A percentile compares a stretch with the other conserved stretches of the same genome.
Evolutionary conservation across 2,113 vertebrate genomes (phyloP).

Genomic region (Noctilio leporinus): DNA sequence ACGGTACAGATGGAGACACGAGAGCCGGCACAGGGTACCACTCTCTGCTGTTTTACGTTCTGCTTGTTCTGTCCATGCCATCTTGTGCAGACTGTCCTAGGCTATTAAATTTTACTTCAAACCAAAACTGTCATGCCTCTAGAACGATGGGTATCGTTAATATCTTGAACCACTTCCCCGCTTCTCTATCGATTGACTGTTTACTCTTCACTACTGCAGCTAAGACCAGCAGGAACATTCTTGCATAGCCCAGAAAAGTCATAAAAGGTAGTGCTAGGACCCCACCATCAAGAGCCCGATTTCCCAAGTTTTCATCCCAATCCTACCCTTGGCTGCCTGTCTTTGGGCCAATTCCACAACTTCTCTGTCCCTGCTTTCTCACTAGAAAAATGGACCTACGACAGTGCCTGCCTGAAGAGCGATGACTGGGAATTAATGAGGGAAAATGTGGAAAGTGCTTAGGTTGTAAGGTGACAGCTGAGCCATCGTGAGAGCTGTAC

Average conservation of each 20-base stretch:
- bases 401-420: neutral
- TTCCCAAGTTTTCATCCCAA: neutral
- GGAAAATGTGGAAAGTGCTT: neutral
- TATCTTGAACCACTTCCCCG: neutral
- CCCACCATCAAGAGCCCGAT: neutral
- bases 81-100: neutral
- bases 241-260: neutral
- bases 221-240: neutral
- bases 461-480: neutral
- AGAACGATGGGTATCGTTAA: neutral
- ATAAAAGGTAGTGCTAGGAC: neutral
- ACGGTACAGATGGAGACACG: rapidly evolving
- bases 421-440: neutral
- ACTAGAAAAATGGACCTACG: neutral
- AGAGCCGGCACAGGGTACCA: too few species aligned
- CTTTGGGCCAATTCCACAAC: neutral
- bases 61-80: neutral
- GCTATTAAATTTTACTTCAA: neutral
- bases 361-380: neutral
- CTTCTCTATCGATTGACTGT: neutral
- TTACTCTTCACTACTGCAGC: neutral
- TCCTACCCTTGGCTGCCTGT: neutral
- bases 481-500: too few species aligned
- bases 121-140: neutral
- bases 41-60: too few species aligned